Evolutionary conservation across 1,140 invertebrate species (phyloP).

Genomic region (Diorhabda sublineata): DNA sequence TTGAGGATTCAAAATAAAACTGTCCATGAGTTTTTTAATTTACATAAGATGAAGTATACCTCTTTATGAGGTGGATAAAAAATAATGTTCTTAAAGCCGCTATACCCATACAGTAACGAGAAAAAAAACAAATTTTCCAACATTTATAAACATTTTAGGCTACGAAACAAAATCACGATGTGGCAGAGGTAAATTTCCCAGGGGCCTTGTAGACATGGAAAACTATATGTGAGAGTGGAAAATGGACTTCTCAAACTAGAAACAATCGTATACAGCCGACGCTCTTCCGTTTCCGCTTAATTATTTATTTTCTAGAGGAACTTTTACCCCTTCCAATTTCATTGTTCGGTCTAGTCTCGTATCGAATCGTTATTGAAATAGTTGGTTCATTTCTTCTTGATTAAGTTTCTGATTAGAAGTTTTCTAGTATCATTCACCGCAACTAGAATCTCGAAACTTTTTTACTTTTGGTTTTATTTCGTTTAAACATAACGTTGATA

Average conservation of each 20-base stretch:
- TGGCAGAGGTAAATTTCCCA: constrained; percentile 10
- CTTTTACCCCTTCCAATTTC: constrained; percentile 1
- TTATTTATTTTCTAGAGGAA: constrained; percentile 9
- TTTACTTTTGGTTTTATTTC: too few relatives aligned
- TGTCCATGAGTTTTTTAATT: too few relatives aligned
- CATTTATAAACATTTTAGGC: constrained; percentile 23
- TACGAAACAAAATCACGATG: constrained; percentile 17
- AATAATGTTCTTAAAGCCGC: too few relatives aligned
- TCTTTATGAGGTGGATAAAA: too few relatives aligned
- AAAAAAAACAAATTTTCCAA: constrained; percentile 14
- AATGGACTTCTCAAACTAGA: constrained; percentile 20
- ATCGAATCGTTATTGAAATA: too few relatives aligned
- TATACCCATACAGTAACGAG: not conserved
- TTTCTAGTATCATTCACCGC: too few relatives aligned
- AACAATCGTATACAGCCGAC: constrained; percentile 11
- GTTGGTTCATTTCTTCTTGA: too few relatives aligned
- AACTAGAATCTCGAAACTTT: too few relatives aligned
- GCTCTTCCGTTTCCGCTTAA: constrained; percentile 5
- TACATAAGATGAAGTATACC: too few relatives aligned
- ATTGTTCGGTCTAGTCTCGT: not conserved
- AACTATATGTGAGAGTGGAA: constrained; percentile 15
- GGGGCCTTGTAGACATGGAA: constrained; percentile 14
- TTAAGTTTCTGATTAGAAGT: too few relatives aligned
- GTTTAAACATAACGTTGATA: too few relatives aligned
- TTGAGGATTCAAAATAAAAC: too few relatives aligned